Conservation (phyloP, 2,113 vertebrate genomes). For the Alligator sinensis region DNA sequence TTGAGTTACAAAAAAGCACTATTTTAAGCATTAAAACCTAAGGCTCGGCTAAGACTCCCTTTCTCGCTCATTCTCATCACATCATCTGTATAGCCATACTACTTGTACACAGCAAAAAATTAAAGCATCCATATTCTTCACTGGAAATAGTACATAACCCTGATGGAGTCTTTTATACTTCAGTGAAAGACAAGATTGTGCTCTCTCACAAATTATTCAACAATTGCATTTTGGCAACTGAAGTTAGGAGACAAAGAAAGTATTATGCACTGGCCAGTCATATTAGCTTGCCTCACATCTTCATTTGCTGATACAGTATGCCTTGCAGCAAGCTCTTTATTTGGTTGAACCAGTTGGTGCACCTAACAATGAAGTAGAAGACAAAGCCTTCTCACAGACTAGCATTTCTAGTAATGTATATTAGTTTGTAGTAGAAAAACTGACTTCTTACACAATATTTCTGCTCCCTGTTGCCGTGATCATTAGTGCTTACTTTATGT, state of each 20-base stretch:
- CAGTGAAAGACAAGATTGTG: slow-evolving; percentile 83
- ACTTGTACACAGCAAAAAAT: slow-evolving; percentile 61
- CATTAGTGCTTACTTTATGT: background rate
- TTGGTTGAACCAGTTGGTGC: background rate
- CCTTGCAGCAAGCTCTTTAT: slow-evolving; percentile 7
- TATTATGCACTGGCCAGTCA: slow-evolving; percentile 67
- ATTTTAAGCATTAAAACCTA: slow-evolving; percentile 44
- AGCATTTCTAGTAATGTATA: background rate
- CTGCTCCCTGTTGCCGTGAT: background rate
- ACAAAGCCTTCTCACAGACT: background rate
- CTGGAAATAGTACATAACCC: slow-evolving; percentile 77
- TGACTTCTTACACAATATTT: background rate
- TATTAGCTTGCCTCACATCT: slow-evolving; percentile 59
- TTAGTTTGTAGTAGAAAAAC: background rate
- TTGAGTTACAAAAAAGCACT: slow-evolving; percentile 10
- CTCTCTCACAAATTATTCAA: slow-evolving; percentile 78
- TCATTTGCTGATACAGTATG: slow-evolving; percentile 63
- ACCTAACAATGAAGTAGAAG: slow-evolving; percentile 9
- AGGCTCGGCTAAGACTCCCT: slow-evolving; percentile 38
- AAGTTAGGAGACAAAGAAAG: slow-evolving; percentile 75
- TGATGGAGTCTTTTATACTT: slow-evolving; percentile 71
- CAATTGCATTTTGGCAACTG: slow-evolving; percentile 70
- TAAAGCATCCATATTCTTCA: slow-evolving; percentile 69
- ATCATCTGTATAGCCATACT: slow-evolving; percentile 67
- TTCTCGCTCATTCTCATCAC: slow-evolving; percentile 49